Evolutionary conservation across 2,888 invertebrate species (phyloP).

Genomic region (Seira sanloemensis): DNA sequence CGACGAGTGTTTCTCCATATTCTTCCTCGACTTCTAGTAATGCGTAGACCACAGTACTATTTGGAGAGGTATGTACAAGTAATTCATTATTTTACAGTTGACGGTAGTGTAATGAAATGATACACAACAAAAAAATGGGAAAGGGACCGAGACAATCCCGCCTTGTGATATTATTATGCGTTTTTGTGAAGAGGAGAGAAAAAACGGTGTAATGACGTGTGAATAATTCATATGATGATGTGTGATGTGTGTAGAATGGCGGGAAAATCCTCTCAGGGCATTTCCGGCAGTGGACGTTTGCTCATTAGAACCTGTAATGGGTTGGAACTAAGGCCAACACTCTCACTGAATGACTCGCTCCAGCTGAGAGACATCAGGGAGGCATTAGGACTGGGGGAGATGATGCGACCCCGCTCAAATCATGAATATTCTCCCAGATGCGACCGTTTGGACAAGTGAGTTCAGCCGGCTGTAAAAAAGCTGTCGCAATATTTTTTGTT

Average conservation of each 20-base stretch:
- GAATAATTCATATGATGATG: background rate
- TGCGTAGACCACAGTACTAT: constrained; percentile 93
- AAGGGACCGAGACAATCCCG: background rate
- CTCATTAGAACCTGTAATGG: constrained; percentile 88
- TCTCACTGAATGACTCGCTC: constrained; percentile 72
- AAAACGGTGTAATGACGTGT: constrained; percentile 9
- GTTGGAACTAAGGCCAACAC: constrained; percentile 80
- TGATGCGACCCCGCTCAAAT: constrained; percentile 69
- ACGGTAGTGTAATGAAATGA: background rate
- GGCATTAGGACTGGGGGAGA: constrained; percentile 72
- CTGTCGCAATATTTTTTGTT: no score
- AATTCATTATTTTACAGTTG: background rate
- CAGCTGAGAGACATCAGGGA: constrained; percentile 73
- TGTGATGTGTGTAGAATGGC: constrained; percentile 66
- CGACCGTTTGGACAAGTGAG: constrained; percentile 7
- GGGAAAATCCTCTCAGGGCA: constrained; percentile 68
- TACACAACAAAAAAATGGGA: background rate
- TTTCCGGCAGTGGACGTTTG: constrained; percentile 75
- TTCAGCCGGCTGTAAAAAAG: no score
- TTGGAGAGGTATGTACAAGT: constrained; percentile 80
- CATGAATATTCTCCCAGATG: constrained; percentile 73
- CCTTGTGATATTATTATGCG: background rate
- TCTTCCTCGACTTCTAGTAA: constrained; percentile 91
- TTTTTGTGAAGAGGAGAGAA: no score
- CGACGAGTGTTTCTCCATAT: constrained; percentile 95